Base-by-base conservation (phyloP, 2,113 vertebrate species). In the Myotis lucifugus region DNA sequence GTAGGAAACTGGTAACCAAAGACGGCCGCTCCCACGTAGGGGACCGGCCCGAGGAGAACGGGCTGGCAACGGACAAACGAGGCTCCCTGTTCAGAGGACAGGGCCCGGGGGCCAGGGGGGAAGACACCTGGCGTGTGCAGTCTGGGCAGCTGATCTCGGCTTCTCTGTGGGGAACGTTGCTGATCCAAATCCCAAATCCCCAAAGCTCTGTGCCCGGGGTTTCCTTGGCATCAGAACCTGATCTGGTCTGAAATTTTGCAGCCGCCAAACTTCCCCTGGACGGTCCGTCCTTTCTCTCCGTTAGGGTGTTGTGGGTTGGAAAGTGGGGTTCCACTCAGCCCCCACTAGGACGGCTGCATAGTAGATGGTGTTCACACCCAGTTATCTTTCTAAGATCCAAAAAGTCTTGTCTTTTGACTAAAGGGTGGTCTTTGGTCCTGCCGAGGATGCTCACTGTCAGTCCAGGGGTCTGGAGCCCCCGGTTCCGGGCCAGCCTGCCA, bases 261-360 rank as follows among this genome's bases (percentile, higher is more conserved):
- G 37, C 6, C 2, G 21, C 27, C 64, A 11, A 34, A 23, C 29
- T 8, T 15, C 4, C 21, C 46, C 32, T 46, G 14, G 29, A 27
- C 0, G 12, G 19, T 29, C 73, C 5, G 18, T 2, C 18, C 67
- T 18, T 6, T 0, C 29, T 12, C 29, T 54, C 34, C 83, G 8
- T 37, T 0, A 1, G 42, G 40, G 40, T 1, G 12, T 25, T 25
- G 2, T 9, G 42, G 29, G 29, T 54, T 83, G 10, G 64, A 27
- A 40, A 12, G 8, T 1, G 6, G 34, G 64, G 25, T 6, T 5
- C 6, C 40, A 6, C n/a, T 1, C 0, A 1, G 64, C 5, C 29
- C 9, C 32, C 34, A 3, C 66, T 0, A 46, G 78, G 23, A 77
- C 61, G 42, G 6, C 2, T 3, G 37, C 40, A 5, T 12, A 4